Base-by-base conservation (phyloP, 1,140 invertebrate species). In the Euwallacea similis region DNA sequence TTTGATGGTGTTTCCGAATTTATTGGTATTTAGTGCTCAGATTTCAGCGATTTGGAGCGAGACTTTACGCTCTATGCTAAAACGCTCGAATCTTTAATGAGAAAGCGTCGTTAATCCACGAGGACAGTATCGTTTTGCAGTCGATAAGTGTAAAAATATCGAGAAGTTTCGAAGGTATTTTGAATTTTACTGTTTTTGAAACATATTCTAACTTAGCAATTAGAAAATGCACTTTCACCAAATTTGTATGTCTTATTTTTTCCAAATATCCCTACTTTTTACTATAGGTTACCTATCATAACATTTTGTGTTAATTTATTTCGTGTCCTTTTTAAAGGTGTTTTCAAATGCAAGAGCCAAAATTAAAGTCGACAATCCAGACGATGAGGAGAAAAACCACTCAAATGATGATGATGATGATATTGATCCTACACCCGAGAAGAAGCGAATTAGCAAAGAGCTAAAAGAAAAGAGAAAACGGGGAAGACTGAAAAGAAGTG, bases 71-170 rank as follows among this genome's bases (percentile, higher is more conserved):
- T 97, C 81, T 98, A 43, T 98, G 97, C 80, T 92, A 93, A 74
- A 99, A 99, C 84, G 97, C 97, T 7, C 94, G 98, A 84, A 92
- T 91, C 11, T 99, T 98, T 84, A 99, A 99, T 79, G 93, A 98
- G 78, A 97, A 99, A 82, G 91, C 91, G 9, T 98, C 96, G 0
- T 83, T 97, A 4, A 98, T 99, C 75, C 95, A 98, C 83, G 93
- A 95, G 81, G 96, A 98, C 81, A 97, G 95, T 0, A 95, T 98
- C 71, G 92, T 96, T 4, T 83, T 98, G 56, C 92, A 97, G 76
- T 91, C 91, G 42, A 89, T 71, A 60, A 50, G 46, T 50, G 2
- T 11, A 50, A 33, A 33, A 33, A 33, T 4, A 4, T 33, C 21
- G 21, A 4, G 21, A 33, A 1, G 4, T 4, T 33, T 33, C 21